These are phyloP conservation scores for Sinotaia quadrata DNA, from an alignment of 2,888 invertebrate genomes.

Conservation along the genomic window DNA sequence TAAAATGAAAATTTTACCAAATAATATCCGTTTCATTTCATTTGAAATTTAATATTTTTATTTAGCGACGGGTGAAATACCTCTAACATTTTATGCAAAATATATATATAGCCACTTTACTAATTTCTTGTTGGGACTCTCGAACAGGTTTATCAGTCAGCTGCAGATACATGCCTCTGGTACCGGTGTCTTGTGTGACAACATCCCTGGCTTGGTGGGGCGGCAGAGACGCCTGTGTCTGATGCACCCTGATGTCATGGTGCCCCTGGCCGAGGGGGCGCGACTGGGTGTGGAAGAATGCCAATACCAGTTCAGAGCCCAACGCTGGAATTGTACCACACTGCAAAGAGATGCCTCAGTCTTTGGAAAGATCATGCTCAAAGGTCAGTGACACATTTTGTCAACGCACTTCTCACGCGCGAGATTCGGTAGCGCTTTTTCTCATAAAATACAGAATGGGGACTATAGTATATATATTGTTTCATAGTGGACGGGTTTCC, in stretches of 20 bases:
- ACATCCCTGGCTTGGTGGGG: constrained; percentile 71
- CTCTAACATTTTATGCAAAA: not conserved
- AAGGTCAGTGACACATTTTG: constrained; percentile 59
- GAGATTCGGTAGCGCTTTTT: not conserved
- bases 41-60: not conserved
- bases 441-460: not conserved
- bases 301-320: constrained; percentile 69
- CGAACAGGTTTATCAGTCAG: constrained; percentile 70
- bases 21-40: too few species aligned
- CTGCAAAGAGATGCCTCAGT: constrained; percentile 69
- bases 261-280: constrained; percentile 69
- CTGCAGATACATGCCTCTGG: constrained; percentile 68
- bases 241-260: constrained; percentile 70
- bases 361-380: constrained; percentile 72
- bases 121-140: not conserved
- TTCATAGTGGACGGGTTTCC: too few species aligned
- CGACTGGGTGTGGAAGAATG: constrained; percentile 71
- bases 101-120: not conserved
- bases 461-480: not conserved
- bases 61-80: not conserved
- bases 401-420: too few species aligned
- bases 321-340: constrained; percentile 71
- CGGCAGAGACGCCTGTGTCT: constrained; percentile 71
- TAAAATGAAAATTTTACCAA: too few species aligned
- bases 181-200: constrained; percentile 70